A percentile compares a stretch with the other conserved stretches of the same genome.
These are phyloP conservation scores for Etia nguti DNA, from an alignment of 2,113 vertebrate genomes.

Conservation along the genomic window DNA sequence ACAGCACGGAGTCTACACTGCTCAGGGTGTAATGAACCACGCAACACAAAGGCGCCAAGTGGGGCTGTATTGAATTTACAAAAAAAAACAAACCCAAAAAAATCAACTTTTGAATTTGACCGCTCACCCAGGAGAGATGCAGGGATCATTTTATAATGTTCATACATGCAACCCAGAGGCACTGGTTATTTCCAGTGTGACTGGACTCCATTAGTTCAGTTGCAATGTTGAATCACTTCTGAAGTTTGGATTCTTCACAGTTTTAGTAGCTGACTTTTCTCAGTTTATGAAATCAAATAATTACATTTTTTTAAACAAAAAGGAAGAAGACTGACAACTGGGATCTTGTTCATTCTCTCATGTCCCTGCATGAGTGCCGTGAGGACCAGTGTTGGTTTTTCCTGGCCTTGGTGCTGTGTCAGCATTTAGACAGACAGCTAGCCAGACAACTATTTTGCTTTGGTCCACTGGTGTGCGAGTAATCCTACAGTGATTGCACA, in stretches of 20 bases:
- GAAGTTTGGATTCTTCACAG: background rate
- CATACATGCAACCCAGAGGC: too few species aligned
- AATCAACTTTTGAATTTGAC: background rate
- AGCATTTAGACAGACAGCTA: conserved; percentile 50
- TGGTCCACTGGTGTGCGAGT: conserved; percentile 54
- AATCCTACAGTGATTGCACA: conserved; percentile 69
- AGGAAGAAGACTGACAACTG: background rate
- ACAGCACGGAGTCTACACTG: background rate
- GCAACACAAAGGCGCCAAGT: background rate
- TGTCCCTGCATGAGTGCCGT: background rate
- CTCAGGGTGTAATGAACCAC: background rate
- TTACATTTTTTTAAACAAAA: background rate
- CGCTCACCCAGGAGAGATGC: background rate
- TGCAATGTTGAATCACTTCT: accelerated
- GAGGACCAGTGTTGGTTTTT: conserved; percentile 42
- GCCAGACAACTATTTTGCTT: conserved; percentile 30
- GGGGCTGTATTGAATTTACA: background rate
- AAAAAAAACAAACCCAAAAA: background rate
- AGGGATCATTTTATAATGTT: background rate
- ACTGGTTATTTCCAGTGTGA: background rate
- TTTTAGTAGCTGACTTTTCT: background rate
- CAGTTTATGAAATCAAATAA: background rate
- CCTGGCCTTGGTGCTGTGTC: conserved; percentile 52
- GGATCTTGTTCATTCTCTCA: background rate
- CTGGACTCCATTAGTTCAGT: background rate